Evolutionary conservation across 2,113 vertebrate species (phyloP), one percentile per base, ranked within the genome.

Genomic region (Rhombomys opimus): DNA sequence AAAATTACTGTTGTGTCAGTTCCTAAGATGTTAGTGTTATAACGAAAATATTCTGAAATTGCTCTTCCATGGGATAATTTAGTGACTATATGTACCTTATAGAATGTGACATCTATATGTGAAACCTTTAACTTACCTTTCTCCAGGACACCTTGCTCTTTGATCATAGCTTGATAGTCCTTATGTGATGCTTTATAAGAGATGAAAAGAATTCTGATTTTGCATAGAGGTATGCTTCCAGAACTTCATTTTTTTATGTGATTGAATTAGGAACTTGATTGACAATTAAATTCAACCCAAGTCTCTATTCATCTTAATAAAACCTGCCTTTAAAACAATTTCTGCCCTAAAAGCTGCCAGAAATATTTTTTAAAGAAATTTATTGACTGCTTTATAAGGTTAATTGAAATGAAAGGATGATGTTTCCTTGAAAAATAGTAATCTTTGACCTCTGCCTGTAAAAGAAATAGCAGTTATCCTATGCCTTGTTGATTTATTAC

Each of bases 351-450:
- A 0, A 72, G 50, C 17, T 94, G 32, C 46, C 94, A 96, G 77
- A 90, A 96, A 91, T 94, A 96, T 95, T 97, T 97, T 89, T 95
- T 80, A 93, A 91, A 96, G 81, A 87, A 87, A 95, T 95, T 87
- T 96, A 94, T 87, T 89, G 88, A 84, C 41, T 95, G 11, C 22
- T 86, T 96, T 95, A 92, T 90, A 96, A 97, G 96, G 95, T 95
- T 97, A 97, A 96, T 96, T 97, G 86, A 95, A 97, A 96, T 93
- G 84, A 90, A 96, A 87, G 17, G 1, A 89, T 68, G 30, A 12
- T 57, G 52, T 82, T 88, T 84, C 3, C 12, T 94, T 87, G 80
- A 96, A 95, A 96, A 94, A 97, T 72, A 80, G n/a, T 84, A n/a
- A 61, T 17, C 6, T 67, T 95, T 95, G 94, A 97, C 85, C 88